phyloP scores from a whole-genome alignment of 1,140 invertebrate genomes.

The Caenorhabditis latens region DNA sequence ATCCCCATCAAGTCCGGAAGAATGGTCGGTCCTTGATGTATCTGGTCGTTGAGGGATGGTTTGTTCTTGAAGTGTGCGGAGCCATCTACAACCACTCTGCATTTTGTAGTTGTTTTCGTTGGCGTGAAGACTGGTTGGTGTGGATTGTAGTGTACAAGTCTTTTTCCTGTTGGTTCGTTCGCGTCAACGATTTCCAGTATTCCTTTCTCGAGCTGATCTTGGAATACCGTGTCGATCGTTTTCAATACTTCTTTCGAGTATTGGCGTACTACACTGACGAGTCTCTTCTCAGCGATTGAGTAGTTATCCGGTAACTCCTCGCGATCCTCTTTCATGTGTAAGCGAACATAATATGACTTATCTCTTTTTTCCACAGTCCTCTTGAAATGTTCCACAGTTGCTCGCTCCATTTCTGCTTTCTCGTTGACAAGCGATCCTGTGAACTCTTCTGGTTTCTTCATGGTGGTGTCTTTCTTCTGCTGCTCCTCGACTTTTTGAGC shows the following conservation, averaged over 20 bases:
- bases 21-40: conserved; percentile 65
- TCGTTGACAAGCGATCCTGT: not conserved
- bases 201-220: conserved; percentile 53
- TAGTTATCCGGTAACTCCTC: conserved; percentile 33
- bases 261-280: conserved; percentile 22
- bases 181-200: conserved; percentile 60
- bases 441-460: not conserved
- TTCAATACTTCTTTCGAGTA: conserved; percentile 17
- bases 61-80: conserved; percentile 70
- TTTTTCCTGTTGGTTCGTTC: not conserved
- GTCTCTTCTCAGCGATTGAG: conserved; percentile 44
- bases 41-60: conserved; percentile 76
- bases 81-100: conserved; percentile 78
- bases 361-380: conserved; percentile 44
- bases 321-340: conserved; percentile 20
- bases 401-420: not conserved
- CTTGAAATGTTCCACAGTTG: not conserved
- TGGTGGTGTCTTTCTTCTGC: not conserved
- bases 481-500: not conserved
- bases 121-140: conserved; percentile 78
- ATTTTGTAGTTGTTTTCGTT: conserved; percentile 69
- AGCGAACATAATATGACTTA: conserved; percentile 18
- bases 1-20: conserved; percentile 62
- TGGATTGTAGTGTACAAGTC: conserved; percentile 76
- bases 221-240: conserved; percentile 53